phyloP scores from a whole-genome alignment of 1,140 invertebrate genomes.

The Conus betulinus region DNA sequence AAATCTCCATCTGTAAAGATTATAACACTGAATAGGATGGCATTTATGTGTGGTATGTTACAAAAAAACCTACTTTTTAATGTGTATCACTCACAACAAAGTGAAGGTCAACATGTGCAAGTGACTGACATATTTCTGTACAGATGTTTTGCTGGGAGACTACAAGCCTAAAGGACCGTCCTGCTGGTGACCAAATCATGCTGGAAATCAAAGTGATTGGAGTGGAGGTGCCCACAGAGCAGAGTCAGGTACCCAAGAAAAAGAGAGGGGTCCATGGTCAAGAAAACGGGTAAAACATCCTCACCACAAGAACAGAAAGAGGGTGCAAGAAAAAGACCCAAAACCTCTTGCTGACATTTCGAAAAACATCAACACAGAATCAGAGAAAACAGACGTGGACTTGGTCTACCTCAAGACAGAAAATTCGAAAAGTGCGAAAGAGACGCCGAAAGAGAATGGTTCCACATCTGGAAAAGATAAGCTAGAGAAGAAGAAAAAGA shows the following conservation, averaged over 20 bases:
- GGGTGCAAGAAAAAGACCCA: neutral
- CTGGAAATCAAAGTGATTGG: conserved; percentile 20
- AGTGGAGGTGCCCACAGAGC: neutral
- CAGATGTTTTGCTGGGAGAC: conserved; percentile 37
- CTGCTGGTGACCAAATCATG: neutral
- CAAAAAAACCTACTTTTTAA: too few species aligned
- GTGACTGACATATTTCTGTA: neutral
- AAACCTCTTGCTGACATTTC: conserved; percentile 2
- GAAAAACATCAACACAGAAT: neutral
- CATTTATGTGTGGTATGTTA: too few species aligned
- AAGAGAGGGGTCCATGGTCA: neutral
- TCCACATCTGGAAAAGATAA: neutral
- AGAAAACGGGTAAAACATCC: neutral
- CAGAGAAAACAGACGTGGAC: neutral
- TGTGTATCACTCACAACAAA: too few species aligned
- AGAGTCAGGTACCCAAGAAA: neutral
- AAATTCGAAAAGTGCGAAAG: neutral
- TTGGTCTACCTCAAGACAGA: neutral
- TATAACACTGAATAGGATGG: too few species aligned
- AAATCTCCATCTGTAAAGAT: too few species aligned
- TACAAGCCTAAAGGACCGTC: neutral
- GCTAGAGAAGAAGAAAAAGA: conserved; percentile 4
- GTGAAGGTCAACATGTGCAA: too few species aligned
- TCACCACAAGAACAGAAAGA: neutral
- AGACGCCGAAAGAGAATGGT: neutral